A percentile compares a stretch with the other conserved stretches of the same genome.
phyloP scores from a whole-genome alignment of 2,888 invertebrate species.

The Electrophaes corylata region DNA sequence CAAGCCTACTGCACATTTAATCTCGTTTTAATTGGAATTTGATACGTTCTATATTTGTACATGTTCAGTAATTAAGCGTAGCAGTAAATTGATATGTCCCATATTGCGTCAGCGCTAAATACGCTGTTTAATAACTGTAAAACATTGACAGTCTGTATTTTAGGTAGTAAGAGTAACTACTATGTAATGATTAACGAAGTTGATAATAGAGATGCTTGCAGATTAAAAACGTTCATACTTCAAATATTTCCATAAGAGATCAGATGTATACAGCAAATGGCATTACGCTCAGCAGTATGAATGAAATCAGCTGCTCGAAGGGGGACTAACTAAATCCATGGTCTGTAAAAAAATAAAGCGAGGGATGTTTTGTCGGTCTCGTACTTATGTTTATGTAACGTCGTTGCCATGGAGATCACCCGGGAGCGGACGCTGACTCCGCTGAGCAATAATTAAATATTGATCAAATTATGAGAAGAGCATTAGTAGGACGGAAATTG shows the following conservation, averaged over 20 bases:
- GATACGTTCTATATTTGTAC: slow-evolving; percentile 37
- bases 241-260: slow-evolving; percentile 5
- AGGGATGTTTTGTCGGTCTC: slow-evolving; percentile 54
- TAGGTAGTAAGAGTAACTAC: background rate
- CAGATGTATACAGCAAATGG: slow-evolving; percentile 20
- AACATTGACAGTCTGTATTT: slow-evolving; percentile 5
- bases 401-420: slow-evolving; percentile 61
- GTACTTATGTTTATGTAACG: slow-evolving; percentile 39
- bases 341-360: slow-evolving; percentile 44
- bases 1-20: slow-evolving; percentile 33
- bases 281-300: slow-evolving; percentile 46
- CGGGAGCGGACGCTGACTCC: slow-evolving; percentile 53
- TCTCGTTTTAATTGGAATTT: slow-evolving; percentile 55
- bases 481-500: slow-evolving; percentile 25
- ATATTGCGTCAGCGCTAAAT: slow-evolving; percentile 16
- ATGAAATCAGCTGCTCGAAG: slow-evolving; percentile 73
- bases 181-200: background rate
- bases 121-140: slow-evolving; percentile 4
- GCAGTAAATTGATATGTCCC: slow-evolving; percentile 20
- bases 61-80: slow-evolving; percentile 10
- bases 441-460: slow-evolving; percentile 30
- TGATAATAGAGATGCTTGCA: background rate
- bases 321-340: slow-evolving; percentile 49
- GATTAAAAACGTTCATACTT: background rate
- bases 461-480: slow-evolving; percentile 27